Percentiles rank a stretch among this genome's conserved stretches.
Conservation (phyloP, 2,113 vertebrate genomes). For the Diadophis punctatus region DNA sequence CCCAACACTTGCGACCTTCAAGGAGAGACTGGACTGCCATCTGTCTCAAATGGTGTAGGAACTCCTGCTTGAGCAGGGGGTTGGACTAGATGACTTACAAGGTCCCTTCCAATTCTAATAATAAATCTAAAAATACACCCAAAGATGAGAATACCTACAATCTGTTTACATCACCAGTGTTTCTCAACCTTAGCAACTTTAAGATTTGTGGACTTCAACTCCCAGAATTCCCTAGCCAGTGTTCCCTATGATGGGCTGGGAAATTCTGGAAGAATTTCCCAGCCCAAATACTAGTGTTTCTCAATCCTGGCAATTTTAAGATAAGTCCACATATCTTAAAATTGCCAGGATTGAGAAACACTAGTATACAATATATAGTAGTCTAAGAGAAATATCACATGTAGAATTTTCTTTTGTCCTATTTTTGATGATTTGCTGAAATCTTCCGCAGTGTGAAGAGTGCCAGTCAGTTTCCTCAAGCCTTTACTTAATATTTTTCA, state of each 20-base stretch:
- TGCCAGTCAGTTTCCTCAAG: neutral
- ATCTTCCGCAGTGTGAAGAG: neutral
- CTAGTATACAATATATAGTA: neutral
- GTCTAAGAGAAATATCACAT: neutral
- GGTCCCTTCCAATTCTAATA: too few relatives aligned
- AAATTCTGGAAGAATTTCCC: neutral
- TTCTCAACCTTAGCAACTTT: neutral
- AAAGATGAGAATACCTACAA: neutral
- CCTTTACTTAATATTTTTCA: neutral
- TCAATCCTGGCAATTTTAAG: too few relatives aligned
- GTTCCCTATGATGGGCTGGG: neutral
- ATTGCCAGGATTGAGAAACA: neutral
- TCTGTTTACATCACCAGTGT: neutral
- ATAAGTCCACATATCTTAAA: neutral
- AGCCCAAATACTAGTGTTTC: too few relatives aligned
- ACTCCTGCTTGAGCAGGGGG: too few relatives aligned
- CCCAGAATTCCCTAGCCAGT: neutral
- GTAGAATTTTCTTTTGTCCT: neutral
- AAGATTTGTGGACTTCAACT: neutral
- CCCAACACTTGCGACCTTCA: too few relatives aligned
- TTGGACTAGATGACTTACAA: too few relatives aligned
- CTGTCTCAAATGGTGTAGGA: too few relatives aligned
- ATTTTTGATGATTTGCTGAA: neutral
- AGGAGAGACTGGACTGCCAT: too few relatives aligned
- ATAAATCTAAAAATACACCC: too few relatives aligned